Percentiles rank a stretch among this genome's conserved stretches.
These are phyloP conservation scores for Cyclura pinguis DNA, from an alignment of 2,797 vertebrate species.

Conservation along the genomic window DNA sequence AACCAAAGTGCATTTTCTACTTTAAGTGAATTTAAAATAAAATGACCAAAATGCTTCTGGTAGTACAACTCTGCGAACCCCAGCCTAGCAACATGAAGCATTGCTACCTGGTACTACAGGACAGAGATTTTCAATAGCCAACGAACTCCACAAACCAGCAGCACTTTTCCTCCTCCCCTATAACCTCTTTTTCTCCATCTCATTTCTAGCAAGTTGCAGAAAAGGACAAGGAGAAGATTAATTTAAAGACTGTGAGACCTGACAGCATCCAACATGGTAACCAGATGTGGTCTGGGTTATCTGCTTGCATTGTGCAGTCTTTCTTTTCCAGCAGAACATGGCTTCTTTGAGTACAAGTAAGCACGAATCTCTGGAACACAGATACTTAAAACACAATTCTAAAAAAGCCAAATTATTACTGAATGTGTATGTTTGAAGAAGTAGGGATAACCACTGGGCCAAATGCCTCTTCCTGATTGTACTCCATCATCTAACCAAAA, in stretches of 20 bases:
- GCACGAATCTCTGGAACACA: neutral
- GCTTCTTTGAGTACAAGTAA: neutral
- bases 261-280: neutral
- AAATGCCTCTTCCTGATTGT: neutral
- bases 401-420: slow-evolving; percentile 29
- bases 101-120: slow-evolving; percentile 10
- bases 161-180: neutral
- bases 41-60: slow-evolving; percentile 16
- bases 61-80: neutral
- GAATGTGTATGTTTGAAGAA: slow-evolving; percentile 47
- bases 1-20: neutral
- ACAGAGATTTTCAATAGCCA: neutral
- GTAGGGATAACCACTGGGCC: slow-evolving; percentile 29
- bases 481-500: slow-evolving; percentile 38
- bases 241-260: neutral
- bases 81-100: neutral
- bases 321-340: neutral
- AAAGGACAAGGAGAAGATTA: neutral
- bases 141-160: neutral
- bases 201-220: neutral
- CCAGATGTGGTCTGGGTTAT: neutral
- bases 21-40: neutral
- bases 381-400: slow-evolving; percentile 31
- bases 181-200: neutral
- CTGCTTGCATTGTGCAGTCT: neutral